These are phyloP conservation scores for Monopterus albus DNA, from an alignment of 2,113 vertebrate species.

Conservation along the genomic window DNA sequence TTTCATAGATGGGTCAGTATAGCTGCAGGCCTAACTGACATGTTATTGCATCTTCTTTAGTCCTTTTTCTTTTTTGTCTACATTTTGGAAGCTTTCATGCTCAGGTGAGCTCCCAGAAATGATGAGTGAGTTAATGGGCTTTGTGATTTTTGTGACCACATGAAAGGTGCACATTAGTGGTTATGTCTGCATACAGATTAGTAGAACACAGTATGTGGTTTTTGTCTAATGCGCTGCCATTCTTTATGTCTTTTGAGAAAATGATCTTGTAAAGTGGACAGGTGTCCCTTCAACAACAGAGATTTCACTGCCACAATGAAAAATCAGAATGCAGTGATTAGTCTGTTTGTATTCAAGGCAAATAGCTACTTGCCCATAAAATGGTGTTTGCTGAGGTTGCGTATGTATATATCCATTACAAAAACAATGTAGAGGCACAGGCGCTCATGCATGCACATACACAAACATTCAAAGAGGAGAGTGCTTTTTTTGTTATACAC, in stretches of 20 bases:
- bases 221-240: constrained; percentile 55
- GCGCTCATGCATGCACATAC: neutral
- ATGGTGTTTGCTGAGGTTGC: constrained; percentile 57
- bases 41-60: constrained; percentile 54
- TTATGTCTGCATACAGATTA: constrained; percentile 67
- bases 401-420: constrained; percentile 11
- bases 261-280: constrained; percentile 57
- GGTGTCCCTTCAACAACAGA: constrained; percentile 62
- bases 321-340: constrained; percentile 39
- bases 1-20: constrained; percentile 35
- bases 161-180: constrained; percentile 63
- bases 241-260: constrained; percentile 59
- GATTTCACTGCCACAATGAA: constrained; percentile 32
- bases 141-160: constrained; percentile 57
- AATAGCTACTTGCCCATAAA: constrained; percentile 23
- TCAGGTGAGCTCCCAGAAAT: constrained; percentile 61
- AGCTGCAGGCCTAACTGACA: constrained; percentile 46
- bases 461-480: neutral
- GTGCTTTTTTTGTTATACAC: neutral
- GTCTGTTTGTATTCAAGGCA: constrained; percentile 41
- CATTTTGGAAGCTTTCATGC: constrained; percentile 40
- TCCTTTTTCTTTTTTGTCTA: constrained; percentile 20
- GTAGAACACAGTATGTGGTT: constrained; percentile 46
- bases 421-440: constrained; percentile 6
- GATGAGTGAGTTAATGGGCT: constrained; percentile 65